Evolutionary conservation across 1,140 invertebrate species (phyloP).

Genomic region (Lucilia sericata): DNA sequence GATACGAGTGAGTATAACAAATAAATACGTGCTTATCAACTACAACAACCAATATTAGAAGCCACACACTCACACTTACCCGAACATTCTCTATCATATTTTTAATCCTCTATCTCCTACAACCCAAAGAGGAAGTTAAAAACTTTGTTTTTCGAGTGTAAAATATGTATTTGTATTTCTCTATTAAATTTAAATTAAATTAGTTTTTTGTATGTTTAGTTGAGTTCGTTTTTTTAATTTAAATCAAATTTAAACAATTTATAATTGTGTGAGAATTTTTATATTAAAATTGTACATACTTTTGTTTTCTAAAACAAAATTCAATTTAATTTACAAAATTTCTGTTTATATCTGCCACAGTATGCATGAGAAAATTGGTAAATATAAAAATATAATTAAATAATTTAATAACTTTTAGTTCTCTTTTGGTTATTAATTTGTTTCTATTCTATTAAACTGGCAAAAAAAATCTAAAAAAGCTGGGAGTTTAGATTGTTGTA

Average conservation of each 20-base stretch:
- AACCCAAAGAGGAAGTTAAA: not conserved
- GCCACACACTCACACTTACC: not conserved
- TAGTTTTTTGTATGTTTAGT: not conserved
- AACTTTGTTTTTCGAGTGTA: slow-evolving; percentile 13
- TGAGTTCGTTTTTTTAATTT: slow-evolving; percentile 8
- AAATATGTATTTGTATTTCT: not conserved
- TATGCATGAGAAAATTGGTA: not conserved
- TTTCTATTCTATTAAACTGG: not conserved
- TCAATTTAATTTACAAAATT: not conserved
- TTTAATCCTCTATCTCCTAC: not conserved
- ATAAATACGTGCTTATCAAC: slow-evolving; percentile 41
- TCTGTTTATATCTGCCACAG: not conserved
- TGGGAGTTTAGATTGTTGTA: too few species aligned
- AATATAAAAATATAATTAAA: slow-evolving; percentile 15
- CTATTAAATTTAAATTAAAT: slow-evolving; percentile 25
- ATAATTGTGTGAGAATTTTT: not conserved
- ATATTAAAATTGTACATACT: not conserved
- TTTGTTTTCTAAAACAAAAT: not conserved
- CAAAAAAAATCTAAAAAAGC: too few species aligned
- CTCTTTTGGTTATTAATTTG: not conserved
- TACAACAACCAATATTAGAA: not conserved
- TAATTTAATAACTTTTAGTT: slow-evolving; percentile 2
- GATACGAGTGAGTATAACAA: slow-evolving; percentile 12
- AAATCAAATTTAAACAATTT: slow-evolving; percentile 12
- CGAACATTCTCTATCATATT: not conserved